phyloP scores from a whole-genome alignment of 1,140 invertebrate genomes.

The Drosophila pachea region DNA sequence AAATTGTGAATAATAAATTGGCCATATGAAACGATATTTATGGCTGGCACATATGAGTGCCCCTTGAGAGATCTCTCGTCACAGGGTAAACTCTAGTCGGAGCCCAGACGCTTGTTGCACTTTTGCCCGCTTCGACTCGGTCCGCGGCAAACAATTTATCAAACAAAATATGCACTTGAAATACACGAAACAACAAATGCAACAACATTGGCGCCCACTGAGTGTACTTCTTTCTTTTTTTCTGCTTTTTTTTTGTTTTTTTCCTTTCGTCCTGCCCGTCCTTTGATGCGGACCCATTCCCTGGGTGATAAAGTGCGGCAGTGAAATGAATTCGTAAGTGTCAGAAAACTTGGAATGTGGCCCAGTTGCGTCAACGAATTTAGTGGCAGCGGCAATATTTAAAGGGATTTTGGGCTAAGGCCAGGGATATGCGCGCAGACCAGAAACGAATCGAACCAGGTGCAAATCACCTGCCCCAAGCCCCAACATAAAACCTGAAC shows the following conservation, averaged over 20 bases:
- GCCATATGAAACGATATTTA: no score
- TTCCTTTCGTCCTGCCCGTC: neutral
- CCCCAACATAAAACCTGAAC: no score
- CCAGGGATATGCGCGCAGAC: neutral
- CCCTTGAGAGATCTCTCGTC: neutral
- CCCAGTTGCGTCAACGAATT: slow-evolving; percentile 63
- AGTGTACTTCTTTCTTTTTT: slow-evolving; percentile 73
- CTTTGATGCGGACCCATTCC: neutral
- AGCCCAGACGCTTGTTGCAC: neutral
- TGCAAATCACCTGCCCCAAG: slow-evolving; percentile 1
- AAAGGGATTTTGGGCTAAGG: slow-evolving; percentile 32
- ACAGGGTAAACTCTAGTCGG: neutral
- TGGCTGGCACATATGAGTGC: no score
- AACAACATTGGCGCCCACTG: slow-evolving; percentile 29
- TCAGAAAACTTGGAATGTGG: slow-evolving; percentile 51
- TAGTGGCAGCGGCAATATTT: slow-evolving; percentile 54
- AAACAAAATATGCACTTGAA: slow-evolving; percentile 76
- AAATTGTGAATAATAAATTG: neutral
- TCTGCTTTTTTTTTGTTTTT: slow-evolving; percentile 57
- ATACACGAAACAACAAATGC: slow-evolving; percentile 56
- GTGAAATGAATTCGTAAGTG: slow-evolving; percentile 72
- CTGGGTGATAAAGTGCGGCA: slow-evolving; percentile 63
- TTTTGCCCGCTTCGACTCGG: slow-evolving; percentile 55
- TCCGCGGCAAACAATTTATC: slow-evolving; percentile 75
- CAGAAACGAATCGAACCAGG: slow-evolving; percentile 14